Base-by-base conservation (phyloP, 2,888 invertebrate genomes). In the Eristalis intricaria region DNA sequence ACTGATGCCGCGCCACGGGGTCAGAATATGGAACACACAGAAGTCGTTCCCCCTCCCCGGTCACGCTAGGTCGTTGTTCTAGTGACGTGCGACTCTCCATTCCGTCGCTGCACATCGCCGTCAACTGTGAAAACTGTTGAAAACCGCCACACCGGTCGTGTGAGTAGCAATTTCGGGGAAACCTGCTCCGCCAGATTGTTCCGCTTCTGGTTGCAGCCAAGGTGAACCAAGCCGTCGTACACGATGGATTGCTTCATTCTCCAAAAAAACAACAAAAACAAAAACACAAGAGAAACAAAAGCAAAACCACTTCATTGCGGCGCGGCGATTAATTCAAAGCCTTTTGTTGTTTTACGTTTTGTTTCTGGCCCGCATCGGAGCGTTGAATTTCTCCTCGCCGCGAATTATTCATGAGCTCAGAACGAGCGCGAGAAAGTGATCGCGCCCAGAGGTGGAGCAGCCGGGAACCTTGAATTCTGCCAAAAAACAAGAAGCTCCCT, bases 381-480 rank as follows among this genome's bases (percentile, higher is more conserved):
- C 60, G 26, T 4, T 38, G 29, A 71, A 71, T 74, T 74, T 74
- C 74, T 35, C 64, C 56, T 19, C 15, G 26, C 19, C 26, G 26
- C 23, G 19, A 76, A 60, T 43, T 29, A 76, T 66, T 66, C 66
- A 66, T 50, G 50, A 50, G 50, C 29, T 11, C 32, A 66, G 23
- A 64, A 29, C 35, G 32, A 10, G 4, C 32, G 19, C 23, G 50
- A 69, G 77, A 77, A 70, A 77, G 77, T 77, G 76, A 70, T 4
- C 22, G n/a, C 22, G 13, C 10, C 13, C 10, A 11, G 58, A 19
- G 50, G 50, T 10, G 50, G 8, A 19, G 19, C 22, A 80, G 73
- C 73, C 68, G 0, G 2, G 69, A 69, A 84, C 79, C 84, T 84
- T 84, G 80, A 84, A 71, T 65, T 64, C 22, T 38, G 64, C 38